These are phyloP conservation scores for Tragelaphus oryx DNA, from an alignment of 2,797 vertebrate genomes.

Conservation along the genomic window DNA sequence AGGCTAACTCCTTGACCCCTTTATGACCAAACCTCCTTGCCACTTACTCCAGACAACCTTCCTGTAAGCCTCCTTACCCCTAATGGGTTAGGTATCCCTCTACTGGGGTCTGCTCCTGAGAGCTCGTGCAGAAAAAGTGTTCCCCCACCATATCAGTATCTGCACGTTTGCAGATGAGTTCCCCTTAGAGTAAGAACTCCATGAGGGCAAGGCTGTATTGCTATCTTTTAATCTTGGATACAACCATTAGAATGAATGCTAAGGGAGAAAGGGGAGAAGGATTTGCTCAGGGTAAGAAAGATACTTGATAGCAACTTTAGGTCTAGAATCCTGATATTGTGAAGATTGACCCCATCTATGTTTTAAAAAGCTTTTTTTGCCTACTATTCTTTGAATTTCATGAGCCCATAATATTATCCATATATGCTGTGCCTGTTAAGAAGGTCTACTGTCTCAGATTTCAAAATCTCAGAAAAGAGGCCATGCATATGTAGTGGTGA, in stretches of 20 bases:
- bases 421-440: background rate
- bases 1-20: background rate
- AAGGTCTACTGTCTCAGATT: background rate
- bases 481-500: background rate
- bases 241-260: background rate
- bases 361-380: background rate
- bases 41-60: background rate
- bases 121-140: background rate
- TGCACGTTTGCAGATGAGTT: background rate
- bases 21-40: background rate
- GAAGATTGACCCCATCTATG: background rate
- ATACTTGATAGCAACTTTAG: background rate
- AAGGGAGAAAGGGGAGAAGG: background rate
- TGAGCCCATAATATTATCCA: background rate
- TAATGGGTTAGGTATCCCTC: background rate
- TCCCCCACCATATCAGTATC: background rate
- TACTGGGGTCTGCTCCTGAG: background rate
- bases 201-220: background rate
- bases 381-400: constrained; percentile 7
- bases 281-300: background rate
- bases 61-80: background rate
- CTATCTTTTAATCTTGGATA: background rate
- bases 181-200: background rate
- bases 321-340: background rate
- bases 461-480: background rate